Evolutionary conservation across 2,797 vertebrate genomes (phyloP), one percentile per base, ranked within the genome.

Genomic region (Lithobates pipiens): DNA sequence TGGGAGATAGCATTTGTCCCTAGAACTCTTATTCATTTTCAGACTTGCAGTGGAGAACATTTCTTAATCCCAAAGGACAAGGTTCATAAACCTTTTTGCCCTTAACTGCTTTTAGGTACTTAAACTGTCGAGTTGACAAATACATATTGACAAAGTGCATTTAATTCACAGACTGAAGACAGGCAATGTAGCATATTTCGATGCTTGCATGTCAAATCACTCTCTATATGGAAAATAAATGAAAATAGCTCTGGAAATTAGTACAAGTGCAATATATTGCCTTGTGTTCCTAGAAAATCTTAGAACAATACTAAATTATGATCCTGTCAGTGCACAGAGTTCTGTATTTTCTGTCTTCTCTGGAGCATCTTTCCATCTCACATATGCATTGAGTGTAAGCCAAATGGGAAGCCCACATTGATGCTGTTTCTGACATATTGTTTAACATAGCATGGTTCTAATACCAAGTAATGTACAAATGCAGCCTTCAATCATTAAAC

Each of bases 81-180:
- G 50, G 79, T 87, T 82, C 88, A 88, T 83, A 90, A 88, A 63
- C 74, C 74, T 82, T 90, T 50, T 75, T 93, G 87, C 77, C 87
- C 80, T 65, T 89, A 84, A 91, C 92, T 93, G 86, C 85, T 90
- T 91, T 92, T 86, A 91, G 87, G 90, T 83, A 89, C 88, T 89
- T 78, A 84, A 76, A 90, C 67, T 92, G 84, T 89, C 89, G 88
- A 69, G 68, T 88, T 91, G 80, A 90, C 89, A 92, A 93, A 93
- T 91, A 88, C 72, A 70, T 84, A 91, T 91, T 92, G 91, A 91
- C 90, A 90, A 88, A 88, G 81, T 81, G 79, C 89, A 91, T 88
- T 89, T 90, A 92, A 92, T 92, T 92, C 88, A 91, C 88, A 91
- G 57, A 80, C 87, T 10, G 46, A 89, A 91, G 88, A 88, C 76